Percentiles rank a stretch among this genome's conserved stretches.
Conservation (phyloP, 2,113 vertebrate species). For the Podocnemis expansa region DNA sequence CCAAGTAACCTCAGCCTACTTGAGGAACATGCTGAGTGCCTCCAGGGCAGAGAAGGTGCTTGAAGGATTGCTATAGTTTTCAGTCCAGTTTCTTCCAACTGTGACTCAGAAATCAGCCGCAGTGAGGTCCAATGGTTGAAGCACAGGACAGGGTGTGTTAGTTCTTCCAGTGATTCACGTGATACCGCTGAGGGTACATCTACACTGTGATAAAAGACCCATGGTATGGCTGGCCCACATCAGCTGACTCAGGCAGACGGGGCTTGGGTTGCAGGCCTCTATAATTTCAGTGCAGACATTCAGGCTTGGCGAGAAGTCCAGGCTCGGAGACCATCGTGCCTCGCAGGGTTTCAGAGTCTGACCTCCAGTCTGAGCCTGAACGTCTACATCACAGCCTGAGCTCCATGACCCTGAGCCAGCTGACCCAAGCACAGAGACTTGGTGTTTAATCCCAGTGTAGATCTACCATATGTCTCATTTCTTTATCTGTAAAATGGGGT, state of each 20-base stretch:
- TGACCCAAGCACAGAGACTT: too few species aligned
- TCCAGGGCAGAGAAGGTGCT: neutral
- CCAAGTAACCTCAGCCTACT: neutral
- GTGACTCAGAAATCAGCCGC: neutral
- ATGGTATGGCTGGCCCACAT: neutral
- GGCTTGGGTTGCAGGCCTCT: neutral
- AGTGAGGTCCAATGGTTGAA: neutral
- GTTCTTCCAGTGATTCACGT: neutral
- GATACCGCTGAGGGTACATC: neutral
- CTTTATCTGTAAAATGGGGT: neutral
- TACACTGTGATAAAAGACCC: neutral
- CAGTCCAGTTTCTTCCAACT: neutral
- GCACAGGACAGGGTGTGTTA: neutral
- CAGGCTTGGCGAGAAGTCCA: too few species aligned
- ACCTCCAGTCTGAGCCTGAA: too few species aligned
- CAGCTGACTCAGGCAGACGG: neutral
- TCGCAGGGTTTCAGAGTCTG: too few species aligned
- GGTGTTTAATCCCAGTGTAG: too few species aligned
- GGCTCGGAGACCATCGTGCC: too few species aligned
- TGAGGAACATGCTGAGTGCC: constrained; percentile 24
- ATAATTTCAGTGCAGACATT: too few species aligned
- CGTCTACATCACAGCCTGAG: too few species aligned
- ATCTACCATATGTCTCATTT: neutral
- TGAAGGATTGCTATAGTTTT: neutral
- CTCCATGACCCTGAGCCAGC: too few species aligned